Evolutionary conservation across 92 coral and sea anemone genomes (phyloP), one percentile per base, ranked within the genome.

Genomic region (Paragorgia papillata): DNA sequence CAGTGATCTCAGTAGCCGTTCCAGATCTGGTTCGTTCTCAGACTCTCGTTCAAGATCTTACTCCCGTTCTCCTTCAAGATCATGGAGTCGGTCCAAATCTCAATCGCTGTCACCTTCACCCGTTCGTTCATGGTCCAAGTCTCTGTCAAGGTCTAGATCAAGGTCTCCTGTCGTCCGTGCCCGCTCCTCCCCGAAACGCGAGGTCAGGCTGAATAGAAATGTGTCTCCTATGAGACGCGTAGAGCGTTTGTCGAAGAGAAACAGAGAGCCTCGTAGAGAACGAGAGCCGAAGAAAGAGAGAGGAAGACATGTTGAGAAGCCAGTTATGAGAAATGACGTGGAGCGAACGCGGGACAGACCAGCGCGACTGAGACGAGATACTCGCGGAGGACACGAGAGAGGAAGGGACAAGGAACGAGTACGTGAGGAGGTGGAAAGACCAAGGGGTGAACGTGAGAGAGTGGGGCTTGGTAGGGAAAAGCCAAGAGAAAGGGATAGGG

Each of bases 71-170:
- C 53, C 53, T 9, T 46, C 53, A 2, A 46, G 53, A n/a, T 46
- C 53, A 15, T 46, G 53, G 53, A 37, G 43, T 10, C 43, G 43
- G 10, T 37, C 43, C 6, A 2, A 15, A n/a, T 89, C 93, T 7
- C 70, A 91, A 19, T 91, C 97, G 1, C 61, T 75, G 13, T 91
- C 97, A n/a, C 82, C 89, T 26, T 91, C 97, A 64, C 85, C 85
- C 4, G 88, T 92, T 0, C 84, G 97, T 28, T 92, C 97, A 0
- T 92, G 91, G 84, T 92, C 97, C 40, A 85, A 88, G 57, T 92
- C 97, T 14, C 92, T 95, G 14, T 94, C 97, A 0, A 86, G 90
- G 44, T 89, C 97, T 0, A 86, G 90, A 46, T 86, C 97, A 62
- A 86, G 93, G 74, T 92, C 88, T 14, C 80, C 88, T 0, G 55